Base-by-base conservation (phyloP, 2,888 invertebrate genomes). In the Athalia rosae region DNA sequence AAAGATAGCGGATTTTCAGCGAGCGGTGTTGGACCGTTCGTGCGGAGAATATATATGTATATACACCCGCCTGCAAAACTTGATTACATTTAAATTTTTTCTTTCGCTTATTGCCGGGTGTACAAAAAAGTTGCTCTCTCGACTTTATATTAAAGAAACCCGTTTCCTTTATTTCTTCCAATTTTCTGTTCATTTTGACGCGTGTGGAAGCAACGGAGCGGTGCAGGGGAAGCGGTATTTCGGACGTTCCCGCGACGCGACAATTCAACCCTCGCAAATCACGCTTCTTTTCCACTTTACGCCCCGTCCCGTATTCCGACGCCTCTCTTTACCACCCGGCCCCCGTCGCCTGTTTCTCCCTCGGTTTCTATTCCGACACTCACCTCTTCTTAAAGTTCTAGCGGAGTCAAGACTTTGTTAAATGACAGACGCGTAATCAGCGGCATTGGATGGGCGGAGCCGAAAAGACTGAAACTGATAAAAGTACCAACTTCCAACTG, bases 161-260 rank as follows among this genome's bases (percentile, higher is more conserved):
- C 67, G 67, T 53, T 67, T 45, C 48, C 50, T 74, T 74, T 74
- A 74, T 83, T 85, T 84, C 83, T 90, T 90, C 91, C 91, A 91
- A 91, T 91, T 91, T 91, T 90, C 91, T 90, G 89, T 90, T 91
- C 91, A 90, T 91, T 91, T 89, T 88, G 85, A 85, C 85, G 83
- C 86, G 85, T 85, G 85, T 61, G 61, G 61, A n/a, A 74, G 15
- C 61, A 53, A 50, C 15, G 28, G 11, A 28, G 9, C 11, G 15
- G 13, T 28, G 53, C 45, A 58, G 61, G 15, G 28, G 48, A 28
- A 45, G 41, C n/a, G 15, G 61, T 11, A 50, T 13, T 13, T 74
- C 41, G 50, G 7, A 48, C 61, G 61, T 48, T 61, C 58, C 53
- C 43, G 28, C 61, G 48, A 28, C 48, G 61, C 61, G 74, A 74